Evolutionary conservation across 2,113 vertebrate species (phyloP).

Genomic region (Strigops habroptila): DNA sequence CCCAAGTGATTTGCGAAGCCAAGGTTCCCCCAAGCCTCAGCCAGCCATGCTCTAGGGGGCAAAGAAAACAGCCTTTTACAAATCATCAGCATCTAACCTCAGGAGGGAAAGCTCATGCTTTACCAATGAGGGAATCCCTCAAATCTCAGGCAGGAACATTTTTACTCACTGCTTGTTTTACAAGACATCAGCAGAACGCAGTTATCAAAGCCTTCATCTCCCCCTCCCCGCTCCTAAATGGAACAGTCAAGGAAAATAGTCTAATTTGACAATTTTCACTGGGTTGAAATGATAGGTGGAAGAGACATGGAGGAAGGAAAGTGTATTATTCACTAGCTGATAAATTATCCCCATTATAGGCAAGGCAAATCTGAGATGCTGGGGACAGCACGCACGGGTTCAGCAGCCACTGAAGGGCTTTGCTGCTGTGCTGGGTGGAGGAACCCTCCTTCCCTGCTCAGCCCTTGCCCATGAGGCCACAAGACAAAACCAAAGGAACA

Average conservation of each 20-base stretch:
- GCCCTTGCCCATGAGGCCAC: not conserved
- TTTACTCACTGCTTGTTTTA: not conserved
- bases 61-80: conserved; percentile 37
- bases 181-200: rapidly evolving
- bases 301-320: not conserved
- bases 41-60: not conserved
- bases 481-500: not conserved
- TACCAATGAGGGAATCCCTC: not conserved
- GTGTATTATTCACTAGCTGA: conserved; percentile 1
- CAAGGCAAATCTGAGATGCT: not conserved
- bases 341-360: not conserved
- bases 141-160: not conserved
- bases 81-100: not conserved
- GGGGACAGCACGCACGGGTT: not conserved
- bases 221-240: conserved; percentile 5
- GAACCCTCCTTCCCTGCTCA: not conserved
- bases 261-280: conserved; percentile 50
- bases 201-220: not conserved
- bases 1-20: not conserved
- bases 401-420: not conserved
- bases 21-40: not conserved
- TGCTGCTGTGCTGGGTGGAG: rapidly evolving
- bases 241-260: conserved; percentile 49
- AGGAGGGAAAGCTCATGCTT: not conserved
- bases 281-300: conserved; percentile 23